Conservation (phyloP, 2,888 invertebrate species). For the Ypsolopha scabrella region DNA sequence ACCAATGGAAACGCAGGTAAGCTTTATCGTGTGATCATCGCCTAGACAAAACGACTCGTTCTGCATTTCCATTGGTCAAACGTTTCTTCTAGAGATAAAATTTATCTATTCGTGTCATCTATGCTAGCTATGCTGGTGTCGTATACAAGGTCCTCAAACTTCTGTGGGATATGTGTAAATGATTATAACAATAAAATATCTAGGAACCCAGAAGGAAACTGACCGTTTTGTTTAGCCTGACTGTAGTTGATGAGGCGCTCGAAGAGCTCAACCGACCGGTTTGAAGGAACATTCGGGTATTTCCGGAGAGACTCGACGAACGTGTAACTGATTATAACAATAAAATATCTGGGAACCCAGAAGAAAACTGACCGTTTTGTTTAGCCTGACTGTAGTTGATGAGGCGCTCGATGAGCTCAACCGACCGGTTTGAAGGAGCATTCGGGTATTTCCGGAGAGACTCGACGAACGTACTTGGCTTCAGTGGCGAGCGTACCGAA, state of each 20-base stretch:
- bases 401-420: slow-evolving; percentile 40
- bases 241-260: slow-evolving; percentile 38
- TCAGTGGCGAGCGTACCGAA: too few species aligned
- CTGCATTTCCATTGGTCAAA: too few species aligned
- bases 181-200: too few species aligned
- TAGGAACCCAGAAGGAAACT: not conserved
- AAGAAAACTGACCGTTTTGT: slow-evolving; percentile 11
- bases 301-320: slow-evolving; percentile 37
- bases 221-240: slow-evolving; percentile 23
- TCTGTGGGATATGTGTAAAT: too few species aligned
- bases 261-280: slow-evolving; percentile 37
- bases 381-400: slow-evolving; percentile 33
- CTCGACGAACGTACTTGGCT: slow-evolving; percentile 26
- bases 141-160: too few species aligned
- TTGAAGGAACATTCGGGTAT: slow-evolving; percentile 36
- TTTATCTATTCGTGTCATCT: too few species aligned
- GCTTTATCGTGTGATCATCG: too few species aligned
- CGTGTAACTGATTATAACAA: too few species aligned
- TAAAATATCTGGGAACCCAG: not conserved
- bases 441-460: slow-evolving; percentile 44
- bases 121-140: too few species aligned
- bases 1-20: too few species aligned
- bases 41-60: too few species aligned
- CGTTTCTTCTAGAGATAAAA: too few species aligned
- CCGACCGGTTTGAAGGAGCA: slow-evolving; percentile 32